Evolutionary conservation across 2,113 vertebrate species (phyloP).

Genomic region (Cyanocitta stelleri): DNA sequence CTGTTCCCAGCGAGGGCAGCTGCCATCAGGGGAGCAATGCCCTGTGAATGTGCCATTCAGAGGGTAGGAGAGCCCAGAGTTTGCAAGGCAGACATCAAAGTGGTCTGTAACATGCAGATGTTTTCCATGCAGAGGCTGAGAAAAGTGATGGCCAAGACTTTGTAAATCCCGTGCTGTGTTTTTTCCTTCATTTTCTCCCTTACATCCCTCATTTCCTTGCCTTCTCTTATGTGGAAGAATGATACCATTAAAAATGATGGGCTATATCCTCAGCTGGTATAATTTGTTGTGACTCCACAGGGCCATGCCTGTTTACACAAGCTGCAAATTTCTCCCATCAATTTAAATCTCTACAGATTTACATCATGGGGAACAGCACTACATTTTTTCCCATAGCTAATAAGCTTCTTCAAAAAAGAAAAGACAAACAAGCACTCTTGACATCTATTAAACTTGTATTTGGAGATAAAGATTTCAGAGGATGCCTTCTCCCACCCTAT

Average conservation of each 20-base stretch:
- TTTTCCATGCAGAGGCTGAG: constrained; percentile 5
- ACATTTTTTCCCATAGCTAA: background rate
- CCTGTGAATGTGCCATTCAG: constrained; percentile 10
- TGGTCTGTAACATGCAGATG: background rate
- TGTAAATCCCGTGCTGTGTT: background rate
- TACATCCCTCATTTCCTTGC: background rate
- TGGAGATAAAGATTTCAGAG: background rate
- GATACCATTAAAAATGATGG: background rate
- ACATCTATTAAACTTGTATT: background rate
- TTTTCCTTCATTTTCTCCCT: background rate
- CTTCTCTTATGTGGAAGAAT: background rate
- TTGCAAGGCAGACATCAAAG: background rate
- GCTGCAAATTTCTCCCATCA: background rate
- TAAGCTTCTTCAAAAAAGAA: background rate
- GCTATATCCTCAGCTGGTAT: background rate
- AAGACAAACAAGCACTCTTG: background rate
- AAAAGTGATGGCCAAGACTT: background rate
- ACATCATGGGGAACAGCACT: background rate
- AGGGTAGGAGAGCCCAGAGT: background rate
- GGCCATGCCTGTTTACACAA: constrained; percentile 10
- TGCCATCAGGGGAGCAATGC: constrained; percentile 6
- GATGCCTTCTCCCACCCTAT: background rate
- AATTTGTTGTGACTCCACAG: background rate
- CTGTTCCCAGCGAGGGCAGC: background rate
- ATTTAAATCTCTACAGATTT: constrained; percentile 12